phyloP scores from a whole-genome alignment of 2,888 invertebrate species.

The Barypeithes pellucidus region DNA sequence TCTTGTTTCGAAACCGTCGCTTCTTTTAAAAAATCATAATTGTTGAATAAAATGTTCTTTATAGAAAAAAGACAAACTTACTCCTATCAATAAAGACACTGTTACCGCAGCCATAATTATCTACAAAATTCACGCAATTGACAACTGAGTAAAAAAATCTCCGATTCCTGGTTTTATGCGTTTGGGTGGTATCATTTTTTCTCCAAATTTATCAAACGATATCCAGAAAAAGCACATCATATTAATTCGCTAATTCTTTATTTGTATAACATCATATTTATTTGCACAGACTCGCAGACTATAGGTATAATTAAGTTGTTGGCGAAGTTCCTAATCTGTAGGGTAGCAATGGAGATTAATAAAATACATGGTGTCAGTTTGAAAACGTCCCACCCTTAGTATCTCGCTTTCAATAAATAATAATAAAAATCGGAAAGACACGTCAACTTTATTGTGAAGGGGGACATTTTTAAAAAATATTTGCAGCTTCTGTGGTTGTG shows the following conservation, averaged over 20 bases:
- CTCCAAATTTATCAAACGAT: constrained; percentile 18
- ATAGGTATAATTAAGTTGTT: constrained; percentile 5
- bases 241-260: constrained; percentile 30
- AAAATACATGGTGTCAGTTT: no score
- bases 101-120: background rate
- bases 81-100: background rate
- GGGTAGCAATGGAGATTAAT: constrained; percentile 22
- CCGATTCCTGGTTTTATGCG: constrained; percentile 10
- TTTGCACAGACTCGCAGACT: constrained; percentile 21
- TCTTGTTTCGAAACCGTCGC: no score
- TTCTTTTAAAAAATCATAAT: no score
- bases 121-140: background rate
- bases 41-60: no score
- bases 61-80: background rate
- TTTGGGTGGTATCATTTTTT: constrained; percentile 6
- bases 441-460: no score
- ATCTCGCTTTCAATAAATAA: no score
- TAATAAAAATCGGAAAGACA: no score
- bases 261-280: constrained; percentile 22
- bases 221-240: constrained; percentile 15
- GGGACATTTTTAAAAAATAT: no score
- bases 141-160: constrained; percentile 8
- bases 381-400: no score
- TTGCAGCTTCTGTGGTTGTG: no score
- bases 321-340: constrained; percentile 10